A percentile compares a stretch with the other conserved stretches of the same genome.
Evolutionary conservation across 2,888 invertebrate species (phyloP).

Genomic region (Meteorus colon): DNA sequence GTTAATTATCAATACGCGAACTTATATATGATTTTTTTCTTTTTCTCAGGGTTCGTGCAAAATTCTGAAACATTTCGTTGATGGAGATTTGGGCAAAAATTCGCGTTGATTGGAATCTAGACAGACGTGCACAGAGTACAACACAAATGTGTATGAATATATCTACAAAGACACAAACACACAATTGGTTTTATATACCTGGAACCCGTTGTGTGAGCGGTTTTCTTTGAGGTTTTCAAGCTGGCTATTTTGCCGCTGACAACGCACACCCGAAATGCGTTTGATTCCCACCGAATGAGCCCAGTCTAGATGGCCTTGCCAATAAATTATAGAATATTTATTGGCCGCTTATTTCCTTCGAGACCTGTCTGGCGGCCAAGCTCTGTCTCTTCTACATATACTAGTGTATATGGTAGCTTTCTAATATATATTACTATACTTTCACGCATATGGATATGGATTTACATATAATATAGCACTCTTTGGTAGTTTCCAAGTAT

Average conservation of each 20-base stretch:
- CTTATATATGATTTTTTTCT: too few relatives aligned
- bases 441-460: neutral
- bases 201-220: conserved; percentile 61
- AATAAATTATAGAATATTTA: conserved; percentile 69
- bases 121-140: conserved; percentile 56
- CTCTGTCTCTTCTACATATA: conserved; percentile 15
- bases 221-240: conserved; percentile 64
- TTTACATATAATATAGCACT: neutral
- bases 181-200: conserved; percentile 54
- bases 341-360: conserved; percentile 55
- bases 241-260: conserved; percentile 55
- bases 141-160: conserved; percentile 32
- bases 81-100: conserved; percentile 55
- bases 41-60: neutral
- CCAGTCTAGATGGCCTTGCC: conserved; percentile 56
- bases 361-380: conserved; percentile 26
- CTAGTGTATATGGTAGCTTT: neutral
- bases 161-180: conserved; percentile 1
- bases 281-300: conserved; percentile 67
- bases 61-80: neutral
- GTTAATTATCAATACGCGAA: neutral
- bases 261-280: conserved; percentile 67
- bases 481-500: neutral
- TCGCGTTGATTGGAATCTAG: conserved; percentile 69
- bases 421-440: neutral